Conservation (phyloP, 2,797 vertebrate species). For the Chanos chanos region DNA sequence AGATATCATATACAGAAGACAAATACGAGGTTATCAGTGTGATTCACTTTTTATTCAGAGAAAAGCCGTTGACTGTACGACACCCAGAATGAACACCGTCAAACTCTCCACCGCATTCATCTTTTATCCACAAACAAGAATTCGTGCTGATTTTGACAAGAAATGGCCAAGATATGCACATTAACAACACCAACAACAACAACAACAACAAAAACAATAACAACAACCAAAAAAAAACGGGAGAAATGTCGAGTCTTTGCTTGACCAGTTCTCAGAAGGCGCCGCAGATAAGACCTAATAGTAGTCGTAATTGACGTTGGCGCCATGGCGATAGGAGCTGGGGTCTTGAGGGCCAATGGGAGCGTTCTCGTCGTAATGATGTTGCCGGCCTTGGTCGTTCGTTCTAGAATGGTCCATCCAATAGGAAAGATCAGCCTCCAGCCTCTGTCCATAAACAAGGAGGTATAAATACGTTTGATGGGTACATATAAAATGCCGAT, state of each 20-base stretch:
- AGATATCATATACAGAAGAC: too few species aligned
- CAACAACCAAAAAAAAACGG: too few species aligned
- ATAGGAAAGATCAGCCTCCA: conserved; percentile 78
- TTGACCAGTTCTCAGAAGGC: not conserved
- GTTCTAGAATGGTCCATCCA: conserved; percentile 73
- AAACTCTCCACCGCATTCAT: too few species aligned
- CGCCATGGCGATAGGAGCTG: conserved; percentile 70
- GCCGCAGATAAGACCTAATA: conserved; percentile 69
- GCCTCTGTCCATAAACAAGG: conserved; percentile 62
- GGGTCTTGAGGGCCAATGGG: conserved; percentile 68
- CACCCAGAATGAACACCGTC: too few species aligned
- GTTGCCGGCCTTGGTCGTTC: conserved; percentile 70
- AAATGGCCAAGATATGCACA: too few species aligned
- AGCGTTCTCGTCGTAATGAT: conserved; percentile 77
- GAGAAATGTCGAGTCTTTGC: not conserved
- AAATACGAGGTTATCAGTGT: too few species aligned
- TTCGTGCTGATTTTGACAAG: too few species aligned
- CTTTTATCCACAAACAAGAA: too few species aligned
- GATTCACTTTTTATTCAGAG: too few species aligned
- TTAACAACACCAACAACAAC: too few species aligned
- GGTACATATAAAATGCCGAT: not conserved
- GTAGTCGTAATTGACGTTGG: conserved; percentile 79
- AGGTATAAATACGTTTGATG: not conserved
- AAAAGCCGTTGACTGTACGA: too few species aligned
- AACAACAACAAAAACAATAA: too few species aligned